Conservation (phyloP, 1,140 invertebrate species). For the Drosophila leontia region DNA sequence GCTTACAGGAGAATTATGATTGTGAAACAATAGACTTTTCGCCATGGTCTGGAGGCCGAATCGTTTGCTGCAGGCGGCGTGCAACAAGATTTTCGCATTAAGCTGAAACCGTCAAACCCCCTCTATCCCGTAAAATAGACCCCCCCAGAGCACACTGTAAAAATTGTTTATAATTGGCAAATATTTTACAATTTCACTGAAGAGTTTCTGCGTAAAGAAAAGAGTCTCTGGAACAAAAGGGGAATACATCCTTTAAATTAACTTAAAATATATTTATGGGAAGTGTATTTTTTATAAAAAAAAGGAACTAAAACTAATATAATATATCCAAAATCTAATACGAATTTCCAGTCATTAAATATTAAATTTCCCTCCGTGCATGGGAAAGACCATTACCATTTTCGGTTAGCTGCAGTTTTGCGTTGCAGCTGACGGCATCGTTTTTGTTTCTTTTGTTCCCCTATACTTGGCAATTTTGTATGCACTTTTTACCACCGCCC, state of each 20-base stretch:
- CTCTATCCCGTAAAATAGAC: not conserved
- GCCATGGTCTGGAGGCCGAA: slow-evolving; percentile 42
- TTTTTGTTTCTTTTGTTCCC: slow-evolving; percentile 74
- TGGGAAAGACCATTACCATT: slow-evolving; percentile 76
- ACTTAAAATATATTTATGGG: not conserved
- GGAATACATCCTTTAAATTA: fast-evolving
- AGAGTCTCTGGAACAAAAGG: not conserved
- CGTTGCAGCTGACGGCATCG: slow-evolving; percentile 51
- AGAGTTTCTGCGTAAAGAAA: too few species aligned
- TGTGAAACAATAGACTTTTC: slow-evolving; percentile 80
- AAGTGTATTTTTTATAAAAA: not conserved
- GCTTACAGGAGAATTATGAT: slow-evolving; percentile 83
- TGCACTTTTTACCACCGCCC: slow-evolving; percentile 64
- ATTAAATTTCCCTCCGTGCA: slow-evolving; percentile 6
- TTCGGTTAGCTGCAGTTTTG: slow-evolving; percentile 67
- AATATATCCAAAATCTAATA: not conserved
- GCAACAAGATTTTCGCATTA: slow-evolving; percentile 83
- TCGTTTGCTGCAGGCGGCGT: slow-evolving; percentile 67
- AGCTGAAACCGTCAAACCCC: slow-evolving; percentile 53
- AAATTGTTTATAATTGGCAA: not conserved
- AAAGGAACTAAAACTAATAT: too few species aligned
- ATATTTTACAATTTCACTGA: not conserved
- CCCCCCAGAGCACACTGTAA: not conserved
- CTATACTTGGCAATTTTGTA: slow-evolving; percentile 76
- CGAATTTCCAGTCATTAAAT: not conserved